Evolutionary conservation across 1,140 invertebrate species (phyloP).

Genomic region (Hyphantria cunea): DNA sequence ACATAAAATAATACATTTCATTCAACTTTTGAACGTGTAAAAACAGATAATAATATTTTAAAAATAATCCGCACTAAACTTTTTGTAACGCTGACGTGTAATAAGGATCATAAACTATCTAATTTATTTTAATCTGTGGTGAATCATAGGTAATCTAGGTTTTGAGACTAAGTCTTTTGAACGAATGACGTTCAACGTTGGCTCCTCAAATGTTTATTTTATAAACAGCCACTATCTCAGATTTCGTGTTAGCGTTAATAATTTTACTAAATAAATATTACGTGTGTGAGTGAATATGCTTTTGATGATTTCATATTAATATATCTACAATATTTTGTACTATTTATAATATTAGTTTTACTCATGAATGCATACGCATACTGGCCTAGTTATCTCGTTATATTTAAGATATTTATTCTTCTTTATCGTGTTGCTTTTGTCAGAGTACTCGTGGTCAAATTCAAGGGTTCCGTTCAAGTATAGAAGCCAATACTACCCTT

Average conservation of each 20-base stretch:
- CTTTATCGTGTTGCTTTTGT: too few relatives aligned
- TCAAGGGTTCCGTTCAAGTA: too few relatives aligned
- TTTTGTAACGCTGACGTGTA: conserved; percentile 5
- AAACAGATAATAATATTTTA: background rate
- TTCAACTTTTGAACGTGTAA: too few relatives aligned
- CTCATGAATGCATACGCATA: too few relatives aligned
- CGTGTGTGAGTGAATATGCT: background rate
- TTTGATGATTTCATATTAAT: background rate
- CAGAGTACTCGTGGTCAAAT: too few relatives aligned
- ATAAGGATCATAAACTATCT: background rate
- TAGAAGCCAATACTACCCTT: too few relatives aligned
- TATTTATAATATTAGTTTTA: too few relatives aligned
- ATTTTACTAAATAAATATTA: conserved; percentile 3
- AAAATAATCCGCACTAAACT: conserved; percentile 7
- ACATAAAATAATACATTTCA: too few relatives aligned
- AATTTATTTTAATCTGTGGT: conserved; percentile 4
- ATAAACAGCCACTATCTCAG: background rate
- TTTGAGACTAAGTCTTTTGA: conserved; percentile 3
- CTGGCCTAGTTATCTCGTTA: too few relatives aligned
- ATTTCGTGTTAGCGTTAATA: background rate
- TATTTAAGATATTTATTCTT: too few relatives aligned
- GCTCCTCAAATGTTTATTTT: background rate
- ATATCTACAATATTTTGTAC: too few relatives aligned
- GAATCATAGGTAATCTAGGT: conserved; percentile 1
- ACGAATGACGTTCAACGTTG: background rate